These are phyloP conservation scores for Pteropus rufus DNA, from an alignment of 2,797 vertebrate genomes.

Conservation along the genomic window DNA sequence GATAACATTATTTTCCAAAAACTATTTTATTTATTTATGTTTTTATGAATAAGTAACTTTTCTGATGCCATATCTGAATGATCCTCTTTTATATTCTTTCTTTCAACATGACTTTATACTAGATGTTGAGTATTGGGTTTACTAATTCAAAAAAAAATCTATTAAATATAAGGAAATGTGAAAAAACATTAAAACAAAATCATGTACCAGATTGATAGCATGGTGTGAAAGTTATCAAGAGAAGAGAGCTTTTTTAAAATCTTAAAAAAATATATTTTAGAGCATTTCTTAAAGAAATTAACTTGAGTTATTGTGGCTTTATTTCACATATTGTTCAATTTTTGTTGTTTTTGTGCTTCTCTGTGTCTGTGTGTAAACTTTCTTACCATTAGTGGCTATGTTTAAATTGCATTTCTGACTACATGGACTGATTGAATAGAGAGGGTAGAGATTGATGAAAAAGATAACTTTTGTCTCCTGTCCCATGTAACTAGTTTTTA, in stretches of 20 bases:
- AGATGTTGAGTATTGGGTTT: background rate
- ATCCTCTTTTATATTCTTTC: background rate
- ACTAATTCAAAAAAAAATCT: background rate
- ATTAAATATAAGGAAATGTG: background rate
- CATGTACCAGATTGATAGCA: accelerated
- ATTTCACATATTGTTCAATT: background rate
- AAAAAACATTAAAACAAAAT: background rate
- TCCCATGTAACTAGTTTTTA: background rate
- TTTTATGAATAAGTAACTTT: background rate
- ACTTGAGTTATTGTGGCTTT: background rate
- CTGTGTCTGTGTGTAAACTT: background rate
- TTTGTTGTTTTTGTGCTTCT: background rate
- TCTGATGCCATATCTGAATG: background rate
- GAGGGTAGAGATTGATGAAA: background rate
- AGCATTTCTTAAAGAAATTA: background rate
- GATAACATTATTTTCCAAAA: background rate
- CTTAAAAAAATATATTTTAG: background rate
- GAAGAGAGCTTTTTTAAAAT: background rate
- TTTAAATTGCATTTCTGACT: background rate
- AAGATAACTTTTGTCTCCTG: background rate
- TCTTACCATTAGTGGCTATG: background rate
- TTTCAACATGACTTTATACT: background rate
- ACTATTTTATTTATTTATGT: too few relatives aligned
- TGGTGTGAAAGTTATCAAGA: background rate
- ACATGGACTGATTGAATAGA: background rate